Base-by-base conservation (phyloP, 2,888 invertebrate genomes). In the Cactoblastis cactorum region DNA sequence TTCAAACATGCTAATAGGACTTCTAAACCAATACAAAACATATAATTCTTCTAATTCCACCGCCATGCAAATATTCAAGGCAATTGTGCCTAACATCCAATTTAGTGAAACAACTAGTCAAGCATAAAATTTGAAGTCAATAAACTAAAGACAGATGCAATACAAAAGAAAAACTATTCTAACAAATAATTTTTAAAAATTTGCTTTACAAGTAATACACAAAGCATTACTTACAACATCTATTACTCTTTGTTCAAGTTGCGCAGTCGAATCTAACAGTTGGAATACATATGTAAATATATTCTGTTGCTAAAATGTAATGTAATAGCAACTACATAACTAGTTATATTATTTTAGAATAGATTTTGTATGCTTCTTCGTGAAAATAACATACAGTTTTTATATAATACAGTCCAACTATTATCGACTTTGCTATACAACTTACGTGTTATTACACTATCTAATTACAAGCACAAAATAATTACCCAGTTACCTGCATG, bases 401-500 rank as follows among this genome's bases (percentile, higher is more conserved):
- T n/a, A n/a, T n/a, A 22, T 22, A 22, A 5, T 22, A 22, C 5
- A 4, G 3, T 22, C 22, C 22, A 22, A 22, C 3, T n/a, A n/a
- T 4, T 4, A 22, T 6, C 8, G 28, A 28, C 28, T 28, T 9
- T 1, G 28, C 28, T 28, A 28, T 6, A 1, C 28, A 28, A 18
- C 33, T 41, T 34, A 28, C 18, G 22, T 38, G 12, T 24, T 32
- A 34, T n/a, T 18, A 6, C 14, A 6, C 45, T 62, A 61, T 63
- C 69, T 60, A 72, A 66, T 75, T 41, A 78, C 77, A 83, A 85
- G 86, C 85, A 54, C 62, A 67, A 73, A 69, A 76, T 83, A 84
- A 71, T 88, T 88, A 88, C 88, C 88, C 83, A 89, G 84, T 89
- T 89, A 89, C 89, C 89, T 89, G 85, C 85, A 62, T 84, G 81